Conservation (phyloP, 1,140 invertebrate genomes). For the Papilio polyxenes region DNA sequence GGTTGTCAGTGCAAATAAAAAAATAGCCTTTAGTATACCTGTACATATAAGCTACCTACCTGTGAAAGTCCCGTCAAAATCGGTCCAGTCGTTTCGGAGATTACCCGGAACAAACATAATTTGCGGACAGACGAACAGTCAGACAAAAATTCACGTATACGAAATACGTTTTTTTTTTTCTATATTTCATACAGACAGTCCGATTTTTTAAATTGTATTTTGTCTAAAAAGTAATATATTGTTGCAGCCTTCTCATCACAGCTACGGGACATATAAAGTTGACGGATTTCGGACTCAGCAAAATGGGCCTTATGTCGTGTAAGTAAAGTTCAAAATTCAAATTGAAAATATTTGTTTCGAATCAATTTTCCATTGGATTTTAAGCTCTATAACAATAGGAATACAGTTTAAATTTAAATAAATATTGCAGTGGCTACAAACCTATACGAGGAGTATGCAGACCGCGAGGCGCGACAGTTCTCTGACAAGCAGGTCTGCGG, state of each 20-base stretch:
- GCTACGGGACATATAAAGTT: constrained; percentile 99
- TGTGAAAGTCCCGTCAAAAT: too few species aligned
- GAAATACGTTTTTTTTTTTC: too few species aligned
- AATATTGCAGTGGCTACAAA: constrained; percentile 92
- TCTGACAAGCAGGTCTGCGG: constrained; percentile 99
- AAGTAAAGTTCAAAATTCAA: constrained; percentile 78
- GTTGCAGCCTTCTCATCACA: constrained; percentile 95
- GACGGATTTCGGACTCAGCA: constrained; percentile 99
- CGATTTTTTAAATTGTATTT: not conserved
- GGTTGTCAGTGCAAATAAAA: too few species aligned
- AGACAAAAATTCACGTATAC: too few species aligned
- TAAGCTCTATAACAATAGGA: not conserved
- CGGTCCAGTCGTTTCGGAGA: too few species aligned
- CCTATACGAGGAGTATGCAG: constrained; percentile 97
- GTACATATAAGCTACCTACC: too few species aligned
- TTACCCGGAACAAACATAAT: too few species aligned
- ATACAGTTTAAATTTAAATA: not conserved
- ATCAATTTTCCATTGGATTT: not conserved
- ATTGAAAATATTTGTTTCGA: not conserved
- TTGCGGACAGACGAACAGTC: too few species aligned
- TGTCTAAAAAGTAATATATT: constrained; percentile 20
- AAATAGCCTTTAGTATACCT: too few species aligned
- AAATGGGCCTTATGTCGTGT: constrained; percentile 99
- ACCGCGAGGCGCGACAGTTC: constrained; percentile 97
- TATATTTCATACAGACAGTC: too few species aligned